phyloP scores from a whole-genome alignment of 2,113 vertebrate genomes.

The Brachypodius melanocephalos region DNA sequence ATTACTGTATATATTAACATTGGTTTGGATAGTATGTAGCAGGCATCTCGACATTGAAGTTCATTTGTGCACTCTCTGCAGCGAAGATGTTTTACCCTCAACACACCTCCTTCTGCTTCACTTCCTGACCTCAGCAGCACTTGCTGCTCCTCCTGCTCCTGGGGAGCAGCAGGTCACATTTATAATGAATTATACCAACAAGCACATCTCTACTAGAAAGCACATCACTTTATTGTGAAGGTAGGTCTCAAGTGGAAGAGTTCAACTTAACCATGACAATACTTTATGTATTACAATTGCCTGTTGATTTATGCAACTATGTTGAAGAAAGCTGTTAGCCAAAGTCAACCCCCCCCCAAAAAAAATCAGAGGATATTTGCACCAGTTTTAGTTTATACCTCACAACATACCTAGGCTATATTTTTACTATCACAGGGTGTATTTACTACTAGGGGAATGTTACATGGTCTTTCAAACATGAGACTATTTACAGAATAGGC shows the following conservation, averaged over 20 bases:
- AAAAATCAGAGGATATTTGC: slow-evolving; percentile 61
- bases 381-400: slow-evolving; percentile 66
- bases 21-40: slow-evolving; percentile 61
- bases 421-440: slow-evolving; percentile 60
- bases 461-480: slow-evolving; percentile 66
- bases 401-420: slow-evolving; percentile 65
- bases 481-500: slow-evolving; percentile 66
- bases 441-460: slow-evolving; percentile 64
- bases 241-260: slow-evolving; percentile 80
- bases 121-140: background rate
- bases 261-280: slow-evolving; percentile 79
- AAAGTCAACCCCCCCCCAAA: background rate
- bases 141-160: background rate
- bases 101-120: background rate
- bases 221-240: slow-evolving; percentile 84
- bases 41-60: slow-evolving; percentile 66
- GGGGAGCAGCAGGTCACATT: slow-evolving; percentile 33
- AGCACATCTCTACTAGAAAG: slow-evolving; percentile 81
- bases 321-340: slow-evolving; percentile 65
- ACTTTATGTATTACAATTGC: slow-evolving; percentile 75
- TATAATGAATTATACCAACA: slow-evolving; percentile 74
- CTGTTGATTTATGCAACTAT: slow-evolving; percentile 74
- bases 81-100: slow-evolving; percentile 20
- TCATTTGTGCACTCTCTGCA: slow-evolving; percentile 63
- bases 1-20: slow-evolving; percentile 71